Percentiles rank a stretch among this genome's conserved stretches.
These are phyloP conservation scores for Agonopterix heracliana DNA, from an alignment of 2,888 invertebrate species.

Conservation along the genomic window DNA sequence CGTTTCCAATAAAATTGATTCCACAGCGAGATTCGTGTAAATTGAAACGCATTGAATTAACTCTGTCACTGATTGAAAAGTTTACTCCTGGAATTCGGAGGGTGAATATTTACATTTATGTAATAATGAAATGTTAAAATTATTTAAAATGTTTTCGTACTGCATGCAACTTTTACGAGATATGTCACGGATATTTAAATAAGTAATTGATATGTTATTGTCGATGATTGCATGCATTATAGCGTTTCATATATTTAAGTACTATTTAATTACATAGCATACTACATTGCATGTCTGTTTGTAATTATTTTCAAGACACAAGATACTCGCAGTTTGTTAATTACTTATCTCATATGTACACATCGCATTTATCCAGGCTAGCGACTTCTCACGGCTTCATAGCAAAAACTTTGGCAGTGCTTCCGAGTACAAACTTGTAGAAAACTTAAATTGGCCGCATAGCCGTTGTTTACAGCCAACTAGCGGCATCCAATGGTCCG, in stretches of 20 bases:
- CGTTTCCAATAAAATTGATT: slow-evolving; percentile 48
- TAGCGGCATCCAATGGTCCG: slow-evolving; percentile 49
- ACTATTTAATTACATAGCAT: neutral
- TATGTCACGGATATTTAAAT: neutral
- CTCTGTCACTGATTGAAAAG: slow-evolving; percentile 50
- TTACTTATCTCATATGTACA: neutral
- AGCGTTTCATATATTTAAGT: neutral
- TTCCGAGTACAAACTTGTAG: slow-evolving; percentile 19
- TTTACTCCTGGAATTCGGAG: slow-evolving; percentile 21
- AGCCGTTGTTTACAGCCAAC: slow-evolving; percentile 45
- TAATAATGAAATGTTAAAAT: too few species aligned
- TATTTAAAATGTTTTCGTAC: slow-evolving; percentile 6
- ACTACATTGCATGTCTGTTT: neutral
- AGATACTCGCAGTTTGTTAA: slow-evolving; percentile 4
- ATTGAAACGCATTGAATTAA: slow-evolving; percentile 54
- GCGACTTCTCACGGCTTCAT: slow-evolving; percentile 6
- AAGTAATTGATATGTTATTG: neutral
- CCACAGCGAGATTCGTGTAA: slow-evolving; percentile 29
- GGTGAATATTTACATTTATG: slow-evolving; percentile 9
- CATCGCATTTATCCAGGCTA: slow-evolving; percentile 2
- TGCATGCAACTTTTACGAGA: slow-evolving; percentile 5
- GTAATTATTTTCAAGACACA: neutral
- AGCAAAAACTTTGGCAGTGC: slow-evolving; percentile 14
- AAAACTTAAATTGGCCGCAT: slow-evolving; percentile 52
- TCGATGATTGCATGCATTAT: neutral